Percentiles rank a stretch among this genome's conserved stretches.
Evolutionary conservation across 2,113 vertebrate genomes (phyloP).

Genomic region (Osmerus mordax): DNA sequence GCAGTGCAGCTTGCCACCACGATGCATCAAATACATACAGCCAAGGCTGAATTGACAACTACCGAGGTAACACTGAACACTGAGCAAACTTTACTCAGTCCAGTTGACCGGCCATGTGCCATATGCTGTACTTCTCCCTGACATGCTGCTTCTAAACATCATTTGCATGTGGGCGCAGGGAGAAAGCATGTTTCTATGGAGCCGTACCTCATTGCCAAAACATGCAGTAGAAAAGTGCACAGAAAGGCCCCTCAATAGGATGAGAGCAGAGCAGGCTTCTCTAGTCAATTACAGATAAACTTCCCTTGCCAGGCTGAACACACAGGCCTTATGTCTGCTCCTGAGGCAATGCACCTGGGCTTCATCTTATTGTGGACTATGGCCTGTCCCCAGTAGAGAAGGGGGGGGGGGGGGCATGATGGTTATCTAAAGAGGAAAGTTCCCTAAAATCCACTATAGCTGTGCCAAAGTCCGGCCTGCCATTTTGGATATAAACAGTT

Average conservation of each 20-base stretch:
- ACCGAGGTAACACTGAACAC: neutral
- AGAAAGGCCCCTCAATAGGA: slow-evolving; percentile 56
- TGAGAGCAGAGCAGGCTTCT: slow-evolving; percentile 59
- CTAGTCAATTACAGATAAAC: slow-evolving; percentile 71
- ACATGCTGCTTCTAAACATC: slow-evolving; percentile 23
- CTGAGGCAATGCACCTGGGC: slow-evolving; percentile 75
- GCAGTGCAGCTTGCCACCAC: no score
- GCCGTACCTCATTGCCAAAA: slow-evolving; percentile 36
- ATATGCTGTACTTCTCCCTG: slow-evolving; percentile 17
- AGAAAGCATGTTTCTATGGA: slow-evolving; percentile 16
- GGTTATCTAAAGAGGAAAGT: slow-evolving; percentile 61
- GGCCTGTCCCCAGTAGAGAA: slow-evolving; percentile 57
- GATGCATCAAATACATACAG: no score
- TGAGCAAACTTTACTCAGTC: neutral
- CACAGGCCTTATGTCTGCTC: slow-evolving; percentile 50
- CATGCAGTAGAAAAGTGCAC: slow-evolving; percentile 50
- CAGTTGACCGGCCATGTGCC: slow-evolving; percentile 5
- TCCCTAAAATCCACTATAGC: slow-evolving; percentile 47
- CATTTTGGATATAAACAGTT: slow-evolving; percentile 44
- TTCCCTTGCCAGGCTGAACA: slow-evolving; percentile 61
- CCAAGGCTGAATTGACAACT: no score
- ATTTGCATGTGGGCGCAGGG: slow-evolving; percentile 8
- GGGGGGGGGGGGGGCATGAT: slow-evolving; percentile 54
- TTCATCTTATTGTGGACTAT: slow-evolving; percentile 65
- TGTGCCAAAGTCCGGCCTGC: slow-evolving; percentile 47